phyloP scores from a whole-genome alignment of 2,888 invertebrate genomes.

The Drosophila demipolita region DNA sequence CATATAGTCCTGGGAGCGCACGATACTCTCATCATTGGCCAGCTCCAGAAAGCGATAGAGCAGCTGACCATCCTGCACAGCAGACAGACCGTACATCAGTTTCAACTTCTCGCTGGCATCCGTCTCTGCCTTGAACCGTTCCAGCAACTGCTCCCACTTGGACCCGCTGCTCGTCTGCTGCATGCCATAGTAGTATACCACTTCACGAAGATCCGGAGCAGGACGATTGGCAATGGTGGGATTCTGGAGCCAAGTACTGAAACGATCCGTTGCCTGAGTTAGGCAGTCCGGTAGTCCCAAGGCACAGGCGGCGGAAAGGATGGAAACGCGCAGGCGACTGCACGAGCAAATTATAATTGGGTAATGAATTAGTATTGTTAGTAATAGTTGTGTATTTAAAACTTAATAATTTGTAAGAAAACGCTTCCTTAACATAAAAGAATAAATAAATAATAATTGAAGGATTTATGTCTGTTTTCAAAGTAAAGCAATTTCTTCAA shows the following conservation, averaged over 20 bases:
- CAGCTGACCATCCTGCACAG: slow-evolving; percentile 88
- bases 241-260: slow-evolving; percentile 87
- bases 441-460: no score
- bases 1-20: slow-evolving; percentile 94
- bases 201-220: slow-evolving; percentile 88
- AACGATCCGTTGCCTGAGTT: slow-evolving; percentile 86
- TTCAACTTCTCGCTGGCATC: slow-evolving; percentile 92
- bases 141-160: slow-evolving; percentile 91
- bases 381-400: background rate
- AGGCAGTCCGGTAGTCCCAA: slow-evolving; percentile 88
- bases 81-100: slow-evolving; percentile 90
- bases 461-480: no score
- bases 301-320: slow-evolving; percentile 88
- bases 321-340: slow-evolving; percentile 88
- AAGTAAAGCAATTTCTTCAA: no score
- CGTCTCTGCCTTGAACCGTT: slow-evolving; percentile 88
- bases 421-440: no score
- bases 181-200: slow-evolving; percentile 91
- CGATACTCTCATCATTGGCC: slow-evolving; percentile 89
- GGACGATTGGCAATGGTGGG: slow-evolving; percentile 81
- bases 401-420: background rate
- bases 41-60: slow-evolving; percentile 88
- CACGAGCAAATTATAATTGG: background rate
- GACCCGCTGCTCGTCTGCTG: slow-evolving; percentile 86
- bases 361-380: background rate